phyloP scores from a whole-genome alignment of 2,113 vertebrate species.

The Gallinago paraguaiae region DNA sequence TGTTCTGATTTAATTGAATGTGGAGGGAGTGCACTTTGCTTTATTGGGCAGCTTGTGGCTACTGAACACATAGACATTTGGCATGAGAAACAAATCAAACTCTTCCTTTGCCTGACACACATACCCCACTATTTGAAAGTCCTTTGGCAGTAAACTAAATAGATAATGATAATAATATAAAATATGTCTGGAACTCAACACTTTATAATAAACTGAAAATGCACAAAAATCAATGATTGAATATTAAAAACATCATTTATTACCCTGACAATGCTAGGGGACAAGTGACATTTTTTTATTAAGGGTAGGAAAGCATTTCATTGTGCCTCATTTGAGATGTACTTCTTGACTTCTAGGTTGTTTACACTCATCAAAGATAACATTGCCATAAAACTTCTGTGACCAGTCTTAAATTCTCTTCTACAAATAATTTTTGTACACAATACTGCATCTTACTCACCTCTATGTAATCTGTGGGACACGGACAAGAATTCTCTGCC shows the following conservation, averaged over 20 bases:
- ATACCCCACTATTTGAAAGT: background rate
- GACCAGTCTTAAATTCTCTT: background rate
- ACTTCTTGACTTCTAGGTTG: background rate
- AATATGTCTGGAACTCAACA: background rate
- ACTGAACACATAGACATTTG: background rate
- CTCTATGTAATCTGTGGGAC: slow-evolving; percentile 80
- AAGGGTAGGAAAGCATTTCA: background rate
- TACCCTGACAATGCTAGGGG: background rate
- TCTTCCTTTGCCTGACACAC: background rate
- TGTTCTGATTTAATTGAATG: background rate
- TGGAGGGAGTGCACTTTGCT: fast-evolving
- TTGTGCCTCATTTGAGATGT: background rate
- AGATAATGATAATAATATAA: background rate
- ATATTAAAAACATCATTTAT: background rate
- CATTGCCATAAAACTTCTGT: background rate
- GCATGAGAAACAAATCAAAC: background rate
- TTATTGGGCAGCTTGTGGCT: background rate
- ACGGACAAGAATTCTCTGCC: slow-evolving; percentile 80
- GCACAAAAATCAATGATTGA: background rate
- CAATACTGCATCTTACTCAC: slow-evolving; percentile 38
- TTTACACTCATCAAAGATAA: background rate
- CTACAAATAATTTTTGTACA: background rate
- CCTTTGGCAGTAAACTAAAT: background rate
- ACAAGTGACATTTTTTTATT: background rate
- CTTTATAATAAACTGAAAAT: slow-evolving; percentile 2